Base-by-base conservation (phyloP, 2,113 vertebrate genomes). In the Ochotona princeps region DNA sequence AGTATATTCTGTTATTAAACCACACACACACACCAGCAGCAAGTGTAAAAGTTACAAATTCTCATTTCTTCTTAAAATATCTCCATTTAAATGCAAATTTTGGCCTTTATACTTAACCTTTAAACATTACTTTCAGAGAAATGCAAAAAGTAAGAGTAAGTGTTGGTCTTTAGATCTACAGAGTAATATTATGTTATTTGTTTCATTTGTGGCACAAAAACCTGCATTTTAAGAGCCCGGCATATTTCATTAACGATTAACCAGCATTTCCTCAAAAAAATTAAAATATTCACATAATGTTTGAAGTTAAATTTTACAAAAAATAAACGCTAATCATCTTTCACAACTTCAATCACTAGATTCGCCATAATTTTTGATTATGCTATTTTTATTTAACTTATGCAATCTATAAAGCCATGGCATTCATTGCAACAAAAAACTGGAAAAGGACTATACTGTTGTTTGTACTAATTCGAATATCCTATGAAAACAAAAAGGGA, bases 31-130 rank as follows among this genome's bases (percentile, higher is more conserved):
- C 47, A 60, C 17, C 60, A 70, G 72, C 8, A 4, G 23, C 21
- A 93, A 95, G 83, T 87, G 80, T 89, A 94, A 96, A 96, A 93
- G 54, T 97, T 73, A 95, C 28, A 97, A 97, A 97, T 97, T 80
- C 96, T 93, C 94, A 97, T 97, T 98, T 97, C 97, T 97, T 95
- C 97, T 96, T 97, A 97, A 98, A 98, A 98, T 97, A 97, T 97
- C 97, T 97, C 97, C 73, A 98, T 98, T 98, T 98, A 98, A 98
- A 98, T 98, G 98, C 98, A 98, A 98, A 98, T 98, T 82, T 95
- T 97, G 97, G 97, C 97, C 98, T 98, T 98, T 98, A 97, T 95
- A 96, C 66, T 66, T 98, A 97, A 98, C 97, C 97, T 98, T 98
- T 98, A 98, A 97, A 95, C 91, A 97, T 86, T 97, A 91, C 95